Base-by-base conservation (phyloP, 1,140 invertebrate genomes). In the Luehdorfia chinensis region DNA sequence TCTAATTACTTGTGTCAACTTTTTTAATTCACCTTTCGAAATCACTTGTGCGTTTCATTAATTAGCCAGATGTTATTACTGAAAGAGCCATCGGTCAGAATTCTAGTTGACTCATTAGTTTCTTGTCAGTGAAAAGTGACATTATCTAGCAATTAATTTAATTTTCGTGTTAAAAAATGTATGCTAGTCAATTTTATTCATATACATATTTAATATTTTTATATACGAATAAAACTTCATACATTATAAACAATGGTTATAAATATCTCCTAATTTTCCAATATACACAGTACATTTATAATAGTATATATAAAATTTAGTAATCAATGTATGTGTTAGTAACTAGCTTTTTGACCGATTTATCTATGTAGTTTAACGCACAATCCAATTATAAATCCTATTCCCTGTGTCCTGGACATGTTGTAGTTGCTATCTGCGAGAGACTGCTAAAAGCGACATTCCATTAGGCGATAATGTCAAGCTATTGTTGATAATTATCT, bases 111-210 rank as follows among this genome's bases (percentile, higher is more conserved):
- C 47, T 54, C 16, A 19, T 47, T 59, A 41, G 37, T 34, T 61
- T 67, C 6, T 41, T 76, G 65, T 74, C 67, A 73, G 56, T 47
- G 61, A 62, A 66, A 55, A 78, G 87, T 87, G 87, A 87, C 87
- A 87, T 88, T 85, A 80, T 87, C 87, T 87, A 87, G 84, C 74
- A 23, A 74, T 86, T 87, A 87, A 87, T 88, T 87, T 88, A 78
- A 77, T 87, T 83, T 81, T 78, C 56, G 55, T 65, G 68, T 57
- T 66, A 63, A 68, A 41, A 67, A 73, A 68, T 55, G 55, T 72
- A 71, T 76, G 78, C 79, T 84, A 84, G 83, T 84, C 80, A 81
- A 70, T 57, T 56, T 67, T 37, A 66, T 55, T 67, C 79, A 75
- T 78, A 76, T 81, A 75, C 78, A 60, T 52, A 58, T 3, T 21